phyloP scores from a whole-genome alignment of 2,113 vertebrate genomes.

The Aegithalos caudatus region DNA sequence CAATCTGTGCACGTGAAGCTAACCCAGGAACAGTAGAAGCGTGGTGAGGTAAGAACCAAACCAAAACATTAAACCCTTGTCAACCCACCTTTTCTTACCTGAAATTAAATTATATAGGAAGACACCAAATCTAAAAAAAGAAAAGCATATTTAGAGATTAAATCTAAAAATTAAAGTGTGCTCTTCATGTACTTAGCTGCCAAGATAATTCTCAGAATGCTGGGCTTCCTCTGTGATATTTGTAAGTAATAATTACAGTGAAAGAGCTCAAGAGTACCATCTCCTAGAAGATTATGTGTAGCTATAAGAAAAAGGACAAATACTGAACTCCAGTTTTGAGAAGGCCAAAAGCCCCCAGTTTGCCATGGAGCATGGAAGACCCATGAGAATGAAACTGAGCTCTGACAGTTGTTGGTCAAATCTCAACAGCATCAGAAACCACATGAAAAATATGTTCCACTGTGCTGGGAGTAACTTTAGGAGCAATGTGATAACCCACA shows the following conservation, averaged over 20 bases:
- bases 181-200: background rate
- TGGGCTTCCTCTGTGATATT: background rate
- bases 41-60: background rate
- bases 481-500: background rate
- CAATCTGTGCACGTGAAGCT: background rate
- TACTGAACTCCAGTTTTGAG: background rate
- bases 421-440: background rate
- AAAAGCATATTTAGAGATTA: background rate
- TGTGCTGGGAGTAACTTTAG: background rate
- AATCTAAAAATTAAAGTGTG: background rate
- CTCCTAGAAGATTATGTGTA: background rate
- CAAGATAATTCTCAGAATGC: background rate
- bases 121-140: background rate
- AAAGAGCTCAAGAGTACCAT: background rate
- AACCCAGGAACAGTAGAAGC: background rate
- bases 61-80: background rate
- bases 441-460: background rate
- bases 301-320: background rate
- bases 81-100: background rate
- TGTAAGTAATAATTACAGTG: background rate
- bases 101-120: background rate
- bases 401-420: background rate
- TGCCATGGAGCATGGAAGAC: background rate
- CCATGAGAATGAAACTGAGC: background rate
- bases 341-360: background rate